Evolutionary conservation across 2,113 vertebrate genomes (phyloP).

Genomic region (Spermophilus dauricus): DNA sequence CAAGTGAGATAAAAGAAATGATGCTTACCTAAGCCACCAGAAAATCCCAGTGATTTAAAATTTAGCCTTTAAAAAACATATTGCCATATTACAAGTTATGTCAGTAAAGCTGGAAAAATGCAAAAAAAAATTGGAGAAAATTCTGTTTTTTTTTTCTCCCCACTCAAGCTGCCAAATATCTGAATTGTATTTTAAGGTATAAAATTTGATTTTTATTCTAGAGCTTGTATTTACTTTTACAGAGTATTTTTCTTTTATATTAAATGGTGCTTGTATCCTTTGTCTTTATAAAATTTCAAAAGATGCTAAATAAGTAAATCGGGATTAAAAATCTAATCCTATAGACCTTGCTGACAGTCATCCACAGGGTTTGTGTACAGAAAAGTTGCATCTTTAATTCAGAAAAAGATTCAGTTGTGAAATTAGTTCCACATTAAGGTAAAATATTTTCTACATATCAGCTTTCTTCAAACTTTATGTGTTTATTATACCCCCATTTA

Average conservation of each 20-base stretch:
- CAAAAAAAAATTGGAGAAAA: neutral
- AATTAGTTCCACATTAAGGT: neutral
- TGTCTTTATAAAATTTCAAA: slow-evolving; percentile 32
- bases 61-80: neutral
- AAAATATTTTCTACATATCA: neutral
- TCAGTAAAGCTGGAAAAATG: neutral
- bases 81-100: neutral
- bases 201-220: slow-evolving; percentile 48
- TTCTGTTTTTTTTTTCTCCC: neutral
- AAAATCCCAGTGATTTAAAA: slow-evolving; percentile 6
- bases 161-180: neutral
- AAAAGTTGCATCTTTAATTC: neutral
- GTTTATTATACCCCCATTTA: neutral
- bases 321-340: neutral
- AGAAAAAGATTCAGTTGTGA: neutral
- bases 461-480: neutral
- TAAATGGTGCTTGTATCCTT: neutral
- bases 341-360: neutral
- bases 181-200: neutral
- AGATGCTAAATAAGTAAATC: neutral
- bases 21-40: neutral
- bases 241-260: neutral
- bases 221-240: neutral
- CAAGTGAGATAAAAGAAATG: neutral
- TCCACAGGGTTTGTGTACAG: neutral